Percentiles rank a stretch among this genome's conserved stretches.
Conservation (phyloP, 2,888 invertebrate genomes). For the Nymphalis polychloros region DNA sequence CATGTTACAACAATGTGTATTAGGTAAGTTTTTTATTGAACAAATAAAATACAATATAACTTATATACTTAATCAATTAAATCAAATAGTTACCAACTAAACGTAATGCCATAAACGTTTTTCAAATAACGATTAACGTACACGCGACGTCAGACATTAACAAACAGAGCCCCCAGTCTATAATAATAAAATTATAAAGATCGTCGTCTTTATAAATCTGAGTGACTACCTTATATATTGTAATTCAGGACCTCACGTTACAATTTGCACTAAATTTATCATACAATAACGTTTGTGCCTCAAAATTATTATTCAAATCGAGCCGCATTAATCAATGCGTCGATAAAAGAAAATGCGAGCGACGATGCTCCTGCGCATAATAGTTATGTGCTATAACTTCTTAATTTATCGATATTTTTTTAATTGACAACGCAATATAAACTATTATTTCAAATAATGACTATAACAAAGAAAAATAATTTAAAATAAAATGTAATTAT, state of each 20-base stretch:
- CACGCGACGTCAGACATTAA: slow-evolving; percentile 43
- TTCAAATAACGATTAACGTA: slow-evolving; percentile 38
- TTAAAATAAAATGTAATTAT: not conserved
- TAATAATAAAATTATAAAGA: slow-evolving; percentile 42
- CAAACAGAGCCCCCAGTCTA: slow-evolving; percentile 40
- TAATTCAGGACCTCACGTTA: slow-evolving; percentile 56
- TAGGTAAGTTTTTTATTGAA: no score
- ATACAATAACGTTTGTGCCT: slow-evolving; percentile 80
- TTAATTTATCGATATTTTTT: slow-evolving; percentile 34
- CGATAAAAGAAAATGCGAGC: slow-evolving; percentile 79
- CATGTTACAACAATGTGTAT: no score
- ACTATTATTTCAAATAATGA: no score
- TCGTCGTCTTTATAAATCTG: slow-evolving; percentile 24
- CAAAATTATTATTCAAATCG: slow-evolving; percentile 82
- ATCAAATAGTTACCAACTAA: not conserved
- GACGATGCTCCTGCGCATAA: slow-evolving; percentile 66
- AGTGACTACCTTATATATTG: slow-evolving; percentile 18
- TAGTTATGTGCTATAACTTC: slow-evolving; percentile 45
- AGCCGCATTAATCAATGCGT: slow-evolving; percentile 79
- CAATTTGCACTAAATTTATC: slow-evolving; percentile 82
- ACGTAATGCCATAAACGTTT: slow-evolving; percentile 37
- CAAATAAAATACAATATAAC: no score
- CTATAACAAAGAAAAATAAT: not conserved
- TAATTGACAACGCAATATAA: not conserved
- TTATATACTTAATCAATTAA: no score